phyloP scores from a whole-genome alignment of 2,797 vertebrate species.

The Intellagama lesueurii region DNA sequence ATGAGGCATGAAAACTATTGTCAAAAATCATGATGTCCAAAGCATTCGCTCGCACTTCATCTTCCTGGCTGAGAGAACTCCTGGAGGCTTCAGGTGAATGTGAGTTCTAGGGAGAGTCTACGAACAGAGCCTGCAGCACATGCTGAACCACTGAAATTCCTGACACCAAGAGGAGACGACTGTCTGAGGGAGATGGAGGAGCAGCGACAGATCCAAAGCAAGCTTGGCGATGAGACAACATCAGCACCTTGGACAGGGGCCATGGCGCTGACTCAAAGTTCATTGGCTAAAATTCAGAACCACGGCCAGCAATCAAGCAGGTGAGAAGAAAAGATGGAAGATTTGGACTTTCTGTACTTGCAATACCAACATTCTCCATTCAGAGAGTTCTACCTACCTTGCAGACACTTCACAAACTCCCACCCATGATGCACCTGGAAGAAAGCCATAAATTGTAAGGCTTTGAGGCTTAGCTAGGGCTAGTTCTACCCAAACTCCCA shows the following conservation, averaged over 20 bases:
- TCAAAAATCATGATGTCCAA: conserved; percentile 48
- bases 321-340: too few relatives aligned
- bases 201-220: too few relatives aligned
- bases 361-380: too few relatives aligned
- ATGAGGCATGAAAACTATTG: conserved; percentile 70
- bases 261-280: background rate
- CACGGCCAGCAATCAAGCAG: too few relatives aligned
- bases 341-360: too few relatives aligned
- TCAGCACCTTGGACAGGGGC: background rate
- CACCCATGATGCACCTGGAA: too few relatives aligned
- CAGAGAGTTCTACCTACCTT: too few relatives aligned
- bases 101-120: background rate
- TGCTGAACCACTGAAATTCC: background rate
- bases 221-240: background rate
- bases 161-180: background rate
- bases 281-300: background rate
- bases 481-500: too few relatives aligned
- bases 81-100: conserved; percentile 15
- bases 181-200: background rate
- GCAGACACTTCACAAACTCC: too few relatives aligned
- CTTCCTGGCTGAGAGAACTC: conserved; percentile 50
- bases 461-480: too few relatives aligned
- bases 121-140: background rate
- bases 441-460: too few relatives aligned
- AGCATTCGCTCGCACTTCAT: conserved; percentile 34